phyloP scores from a whole-genome alignment of 2,113 vertebrate species.

The Trichechus manatus region DNA sequence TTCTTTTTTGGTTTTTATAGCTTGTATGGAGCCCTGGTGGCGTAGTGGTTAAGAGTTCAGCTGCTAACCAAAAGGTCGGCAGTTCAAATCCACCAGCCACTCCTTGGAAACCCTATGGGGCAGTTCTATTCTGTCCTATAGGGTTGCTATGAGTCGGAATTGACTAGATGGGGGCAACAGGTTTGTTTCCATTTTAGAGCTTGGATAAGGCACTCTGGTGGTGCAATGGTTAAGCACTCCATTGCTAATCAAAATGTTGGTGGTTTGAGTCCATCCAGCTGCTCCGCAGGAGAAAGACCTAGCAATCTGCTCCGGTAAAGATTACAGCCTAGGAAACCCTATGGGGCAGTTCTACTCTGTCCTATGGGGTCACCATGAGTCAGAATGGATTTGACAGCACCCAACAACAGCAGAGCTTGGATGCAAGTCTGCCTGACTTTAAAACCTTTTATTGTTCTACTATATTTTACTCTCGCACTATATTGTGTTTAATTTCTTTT shows the following conservation, averaged over 20 bases:
- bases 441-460: not conserved
- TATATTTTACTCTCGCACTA: not conserved
- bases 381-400: not conserved
- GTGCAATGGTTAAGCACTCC: too few species aligned
- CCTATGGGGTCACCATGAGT: not conserved
- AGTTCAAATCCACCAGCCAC: not conserved
- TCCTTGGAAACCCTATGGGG: not conserved
- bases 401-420: not conserved
- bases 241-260: too few species aligned
- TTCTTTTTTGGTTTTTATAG: too few species aligned
- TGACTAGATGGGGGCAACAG: not conserved
- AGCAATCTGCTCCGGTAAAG: not conserved
- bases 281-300: too few species aligned
- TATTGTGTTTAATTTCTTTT: slow-evolving; percentile 11
- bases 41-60: not conserved
- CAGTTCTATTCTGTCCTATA: not conserved
- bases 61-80: not conserved
- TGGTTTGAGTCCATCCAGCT: too few species aligned
- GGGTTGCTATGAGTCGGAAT: not conserved
- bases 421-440: not conserved
- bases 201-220: too few species aligned
- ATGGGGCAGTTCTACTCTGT: not conserved
- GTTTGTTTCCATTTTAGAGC: not conserved
- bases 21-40: not conserved
- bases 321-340: not conserved